phyloP scores from a whole-genome alignment of 2,113 vertebrate genomes.

The Pseudorectes ferrugineus region DNA sequence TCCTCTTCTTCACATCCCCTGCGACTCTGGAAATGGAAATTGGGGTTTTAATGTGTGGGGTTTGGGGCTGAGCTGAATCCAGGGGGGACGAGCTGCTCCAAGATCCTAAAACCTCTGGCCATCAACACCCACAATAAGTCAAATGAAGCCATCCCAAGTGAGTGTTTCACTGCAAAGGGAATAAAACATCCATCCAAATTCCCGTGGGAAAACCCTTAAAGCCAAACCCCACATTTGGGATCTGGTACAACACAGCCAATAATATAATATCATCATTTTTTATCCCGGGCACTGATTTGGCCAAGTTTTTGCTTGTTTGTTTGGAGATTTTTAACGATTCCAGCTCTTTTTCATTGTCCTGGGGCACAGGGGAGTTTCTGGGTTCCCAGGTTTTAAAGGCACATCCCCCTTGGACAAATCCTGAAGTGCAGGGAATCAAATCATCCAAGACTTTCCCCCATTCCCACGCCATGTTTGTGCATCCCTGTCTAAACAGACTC shows the following conservation, averaged over 20 bases:
- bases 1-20: not conserved
- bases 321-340: not conserved
- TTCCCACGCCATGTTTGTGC: fast-evolving
- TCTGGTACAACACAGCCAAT: not conserved
- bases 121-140: fast-evolving
- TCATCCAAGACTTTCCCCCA: not conserved
- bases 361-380: not conserved
- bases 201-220: not conserved
- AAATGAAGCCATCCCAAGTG: fast-evolving
- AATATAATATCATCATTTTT: fast-evolving
- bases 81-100: not conserved
- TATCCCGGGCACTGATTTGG: not conserved
- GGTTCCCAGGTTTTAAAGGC: not conserved
- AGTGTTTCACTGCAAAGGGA: not conserved
- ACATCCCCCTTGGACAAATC: not conserved
- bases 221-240: not conserved
- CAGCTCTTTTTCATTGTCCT: not conserved
- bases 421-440: not conserved
- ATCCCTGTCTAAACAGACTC: too few relatives aligned
- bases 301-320: not conserved
- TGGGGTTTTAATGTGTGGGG: not conserved
- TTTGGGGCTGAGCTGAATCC: not conserved
- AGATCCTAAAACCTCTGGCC: not conserved
- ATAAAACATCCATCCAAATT: not conserved
- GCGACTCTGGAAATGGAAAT: not conserved